Conservation (phyloP, 2,888 invertebrate genomes). For the Pristionchus maxplancki region DNA sequence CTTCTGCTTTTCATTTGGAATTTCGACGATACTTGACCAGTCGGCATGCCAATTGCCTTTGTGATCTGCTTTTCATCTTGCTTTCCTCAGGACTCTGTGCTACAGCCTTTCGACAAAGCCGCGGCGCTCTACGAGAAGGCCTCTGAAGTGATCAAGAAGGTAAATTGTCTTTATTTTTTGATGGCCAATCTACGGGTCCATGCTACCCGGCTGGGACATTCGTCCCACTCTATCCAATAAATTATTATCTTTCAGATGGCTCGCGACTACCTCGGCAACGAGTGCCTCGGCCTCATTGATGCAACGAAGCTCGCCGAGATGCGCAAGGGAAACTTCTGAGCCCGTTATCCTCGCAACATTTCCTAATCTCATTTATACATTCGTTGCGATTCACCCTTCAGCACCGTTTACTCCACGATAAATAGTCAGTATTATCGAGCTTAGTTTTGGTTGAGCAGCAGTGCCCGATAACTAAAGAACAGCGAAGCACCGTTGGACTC, state of each 20-base stretch:
- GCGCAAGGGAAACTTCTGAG: constrained; percentile 46
- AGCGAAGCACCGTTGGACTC: too few relatives aligned
- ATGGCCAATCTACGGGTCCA: not conserved
- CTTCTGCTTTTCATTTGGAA: too few relatives aligned
- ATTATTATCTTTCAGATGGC: not conserved
- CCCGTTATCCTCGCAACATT: not conserved
- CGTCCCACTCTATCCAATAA: too few relatives aligned
- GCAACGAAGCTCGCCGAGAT: not conserved
- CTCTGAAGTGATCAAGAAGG: not conserved
- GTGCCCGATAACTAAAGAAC: too few relatives aligned
- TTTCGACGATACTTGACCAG: too few relatives aligned
- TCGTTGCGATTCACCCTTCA: too few relatives aligned
- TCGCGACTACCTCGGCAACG: not conserved
- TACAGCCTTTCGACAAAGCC: constrained; percentile 53
- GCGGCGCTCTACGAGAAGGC: constrained; percentile 29
- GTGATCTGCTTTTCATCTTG: too few relatives aligned
- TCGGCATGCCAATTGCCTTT: too few relatives aligned
- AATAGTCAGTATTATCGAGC: too few relatives aligned
- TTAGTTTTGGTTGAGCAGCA: too few relatives aligned
- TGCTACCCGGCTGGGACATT: too few relatives aligned
- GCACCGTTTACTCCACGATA: too few relatives aligned
- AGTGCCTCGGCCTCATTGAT: not conserved
- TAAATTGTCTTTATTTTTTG: not conserved
- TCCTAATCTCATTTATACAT: not conserved
- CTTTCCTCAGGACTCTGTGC: constrained; percentile 35